Conservation (phyloP, 2,888 invertebrate genomes). For the Xylota sylvarum region DNA sequence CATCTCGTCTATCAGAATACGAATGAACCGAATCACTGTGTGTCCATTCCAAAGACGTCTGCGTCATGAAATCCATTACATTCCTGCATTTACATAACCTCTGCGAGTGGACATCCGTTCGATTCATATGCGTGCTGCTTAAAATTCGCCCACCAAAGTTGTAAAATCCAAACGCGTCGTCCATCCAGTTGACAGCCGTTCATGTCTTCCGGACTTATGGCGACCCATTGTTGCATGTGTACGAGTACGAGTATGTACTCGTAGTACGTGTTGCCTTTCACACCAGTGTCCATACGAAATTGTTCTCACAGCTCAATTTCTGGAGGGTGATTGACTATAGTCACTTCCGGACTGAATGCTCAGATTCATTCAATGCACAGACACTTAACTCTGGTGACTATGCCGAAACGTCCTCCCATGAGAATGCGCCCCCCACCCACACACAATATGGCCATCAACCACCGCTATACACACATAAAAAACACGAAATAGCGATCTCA, state of each 20-base stretch:
- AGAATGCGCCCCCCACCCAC: slow-evolving; percentile 14
- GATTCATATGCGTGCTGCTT: slow-evolving; percentile 36
- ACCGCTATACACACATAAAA: not conserved
- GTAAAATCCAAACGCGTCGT: slow-evolving; percentile 26
- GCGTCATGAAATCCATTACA: not conserved
- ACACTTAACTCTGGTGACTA: slow-evolving; percentile 52
- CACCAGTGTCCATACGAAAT: slow-evolving; percentile 27
- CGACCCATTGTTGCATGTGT: slow-evolving; percentile 3
- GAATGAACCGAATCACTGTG: no score
- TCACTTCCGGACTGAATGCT: slow-evolving; percentile 64
- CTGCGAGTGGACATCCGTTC: slow-evolving; percentile 31
- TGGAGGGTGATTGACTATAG: slow-evolving; percentile 60
- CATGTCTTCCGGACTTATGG: slow-evolving; percentile 37
- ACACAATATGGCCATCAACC: slow-evolving; percentile 16
- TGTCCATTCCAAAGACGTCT: not conserved
- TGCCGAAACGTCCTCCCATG: slow-evolving; percentile 33
- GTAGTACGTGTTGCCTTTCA: slow-evolving; percentile 23
- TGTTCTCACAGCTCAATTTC: slow-evolving; percentile 62
- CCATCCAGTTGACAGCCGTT: slow-evolving; percentile 8
- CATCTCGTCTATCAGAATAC: no score
- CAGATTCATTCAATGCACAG: slow-evolving; percentile 40
- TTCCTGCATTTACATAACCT: not conserved
- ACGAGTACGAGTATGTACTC: no score
- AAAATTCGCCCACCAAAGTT: slow-evolving; percentile 22
- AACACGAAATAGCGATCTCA: slow-evolving; percentile 38